Conservation (phyloP, 2,888 invertebrate species). For the Quadriops clusia region DNA sequence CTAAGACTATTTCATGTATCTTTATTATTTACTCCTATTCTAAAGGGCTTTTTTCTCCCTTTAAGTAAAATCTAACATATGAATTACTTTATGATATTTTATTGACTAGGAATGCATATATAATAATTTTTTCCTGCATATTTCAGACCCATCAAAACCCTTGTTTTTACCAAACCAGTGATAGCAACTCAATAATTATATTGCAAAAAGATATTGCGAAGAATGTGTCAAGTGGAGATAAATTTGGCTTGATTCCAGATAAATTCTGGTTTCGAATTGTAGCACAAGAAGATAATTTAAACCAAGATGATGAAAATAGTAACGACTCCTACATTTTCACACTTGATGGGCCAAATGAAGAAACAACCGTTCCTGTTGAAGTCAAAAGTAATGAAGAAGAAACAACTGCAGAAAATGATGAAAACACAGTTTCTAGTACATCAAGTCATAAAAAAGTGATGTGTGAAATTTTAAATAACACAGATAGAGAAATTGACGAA, state of each 20-base stretch:
- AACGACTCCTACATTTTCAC: no score
- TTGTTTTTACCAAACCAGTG: constrained; percentile 37
- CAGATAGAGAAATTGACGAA: background rate
- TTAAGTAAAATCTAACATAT: no score
- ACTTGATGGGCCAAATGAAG: constrained; percentile 4
- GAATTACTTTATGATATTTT: no score
- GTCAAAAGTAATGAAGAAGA: background rate
- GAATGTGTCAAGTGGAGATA: constrained; percentile 38
- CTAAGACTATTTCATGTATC: no score
- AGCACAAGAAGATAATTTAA: background rate
- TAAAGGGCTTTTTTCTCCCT: no score
- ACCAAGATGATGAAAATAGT: no score
- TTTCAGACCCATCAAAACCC: constrained; percentile 45
- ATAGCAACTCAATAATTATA: constrained; percentile 27
- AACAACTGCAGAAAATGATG: background rate
- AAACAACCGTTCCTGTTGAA: background rate
- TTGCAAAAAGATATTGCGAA: constrained; percentile 31
- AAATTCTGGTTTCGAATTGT: constrained; percentile 37
- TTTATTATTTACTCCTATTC: no score
- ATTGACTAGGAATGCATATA: no score
- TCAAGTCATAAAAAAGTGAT: constrained; percentile 1
- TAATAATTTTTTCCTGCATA: constrained; percentile 5
- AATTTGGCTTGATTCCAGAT: constrained; percentile 42
- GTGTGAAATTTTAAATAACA: background rate
- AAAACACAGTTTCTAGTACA: no score